Base-by-base conservation (phyloP, 2,888 invertebrate genomes). In the Lasioglossum marginatum region DNA sequence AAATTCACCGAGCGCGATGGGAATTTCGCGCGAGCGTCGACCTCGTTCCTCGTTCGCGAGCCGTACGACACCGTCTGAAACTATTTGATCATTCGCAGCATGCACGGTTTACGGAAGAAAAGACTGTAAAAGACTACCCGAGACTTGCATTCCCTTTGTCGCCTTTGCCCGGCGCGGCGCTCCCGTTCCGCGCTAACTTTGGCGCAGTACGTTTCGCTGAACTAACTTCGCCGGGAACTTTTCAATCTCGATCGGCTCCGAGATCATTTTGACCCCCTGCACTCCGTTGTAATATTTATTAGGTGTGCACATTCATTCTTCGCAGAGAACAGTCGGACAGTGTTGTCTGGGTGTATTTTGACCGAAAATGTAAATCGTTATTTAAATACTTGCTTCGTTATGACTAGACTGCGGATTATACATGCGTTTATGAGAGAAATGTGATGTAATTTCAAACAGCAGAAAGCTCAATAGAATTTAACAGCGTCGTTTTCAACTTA, bases 21-120 rank as follows among this genome's bases (percentile, higher is more conserved):
- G 10, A 34, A 66, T 66, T 66, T 31, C 31, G 66, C 66, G 31
- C 66, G 52, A 63, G 27, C 63, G 31, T 31, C 63, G 63, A 63
- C 63, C 63, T 63, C 63, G 60, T 60, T 60, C 6, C 16, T 14
- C 27, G 63, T 23, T 52, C 52, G 52, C 60, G 16, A 31, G 16
- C 31, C 60, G 60, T 31, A 2, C 63, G 66, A 31, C 66, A 66
- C 66, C 34, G 66, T 23, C 34, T 23, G 66, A 34, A 19, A 34
- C 66, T 66, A 34, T 66, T 66, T 66, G 66, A 66, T 66, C 66
- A 34, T 66, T 66, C 66, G 66, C 34, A 34, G 66, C 66, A 31
- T 66, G 31, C 66, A 66, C 66, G 31, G 66, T 66, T 66, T 34
- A 34, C 66, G 66, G 66, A 34, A 66, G 66, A 66, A 66, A 66